A percentile compares a stretch with the other conserved stretches of the same genome.
Conservation (phyloP, 2,797 vertebrate genomes). For the Malurus splendens region DNA sequence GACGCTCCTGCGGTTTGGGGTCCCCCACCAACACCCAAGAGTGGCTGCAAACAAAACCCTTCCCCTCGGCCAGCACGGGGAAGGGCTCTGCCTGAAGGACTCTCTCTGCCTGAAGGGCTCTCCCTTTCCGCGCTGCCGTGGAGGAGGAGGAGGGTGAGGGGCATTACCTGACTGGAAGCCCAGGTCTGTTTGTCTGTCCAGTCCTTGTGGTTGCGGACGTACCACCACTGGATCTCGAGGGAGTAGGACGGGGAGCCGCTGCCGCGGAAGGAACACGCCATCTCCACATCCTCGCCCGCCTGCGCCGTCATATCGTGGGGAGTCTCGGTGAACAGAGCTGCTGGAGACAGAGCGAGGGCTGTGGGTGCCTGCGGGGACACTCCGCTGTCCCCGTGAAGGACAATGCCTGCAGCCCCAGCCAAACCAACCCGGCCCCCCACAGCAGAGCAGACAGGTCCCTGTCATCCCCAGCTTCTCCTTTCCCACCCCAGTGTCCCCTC, state of each 20-base stretch:
- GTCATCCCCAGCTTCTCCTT: fast-evolving
- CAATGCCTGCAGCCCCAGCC: fast-evolving
- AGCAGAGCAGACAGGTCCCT: background rate
- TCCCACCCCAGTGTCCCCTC: too few species aligned
- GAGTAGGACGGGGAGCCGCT: conserved; percentile 87
- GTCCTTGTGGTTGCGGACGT: conserved; percentile 80
- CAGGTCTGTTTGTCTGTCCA: conserved; percentile 79
- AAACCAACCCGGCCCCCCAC: background rate
- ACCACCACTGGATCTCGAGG: conserved; percentile 98
- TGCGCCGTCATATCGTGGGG: conserved; percentile 86
- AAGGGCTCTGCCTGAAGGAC: background rate
- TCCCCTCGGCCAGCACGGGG: fast-evolving
- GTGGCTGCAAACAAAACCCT: background rate
- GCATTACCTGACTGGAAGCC: conserved; percentile 79
- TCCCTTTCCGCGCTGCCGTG: fast-evolving
- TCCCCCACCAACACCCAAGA: background rate
- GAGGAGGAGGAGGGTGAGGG: background rate
- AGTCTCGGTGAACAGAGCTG: conserved; percentile 92
- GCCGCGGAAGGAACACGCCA: conserved; percentile 94
- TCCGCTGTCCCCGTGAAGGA: fast-evolving
- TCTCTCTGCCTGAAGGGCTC: background rate
- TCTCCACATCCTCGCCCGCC: conserved; percentile 90
- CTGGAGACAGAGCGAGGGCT: background rate
- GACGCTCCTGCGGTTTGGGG: fast-evolving
- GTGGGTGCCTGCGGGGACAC: background rate